These are phyloP conservation scores for Hemaris fuciformis DNA, from an alignment of 2,888 invertebrate genomes.

Conservation along the genomic window DNA sequence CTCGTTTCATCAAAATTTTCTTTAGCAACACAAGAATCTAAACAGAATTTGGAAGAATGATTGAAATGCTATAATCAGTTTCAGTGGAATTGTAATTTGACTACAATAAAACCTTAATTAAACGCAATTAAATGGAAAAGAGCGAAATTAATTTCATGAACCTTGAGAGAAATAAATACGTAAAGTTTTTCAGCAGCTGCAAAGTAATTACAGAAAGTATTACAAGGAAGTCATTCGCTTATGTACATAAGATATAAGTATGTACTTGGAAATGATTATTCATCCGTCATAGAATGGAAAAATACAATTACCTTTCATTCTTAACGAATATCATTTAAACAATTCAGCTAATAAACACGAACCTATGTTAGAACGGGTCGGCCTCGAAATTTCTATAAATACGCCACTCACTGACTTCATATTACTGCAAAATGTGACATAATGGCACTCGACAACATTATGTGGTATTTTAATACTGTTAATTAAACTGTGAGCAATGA, in stretches of 20 bases:
- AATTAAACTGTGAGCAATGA: neutral
- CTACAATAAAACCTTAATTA: neutral
- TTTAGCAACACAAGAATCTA: no score
- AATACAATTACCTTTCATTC: neutral
- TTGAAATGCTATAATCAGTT: neutral
- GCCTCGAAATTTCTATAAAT: slow-evolving; percentile 9
- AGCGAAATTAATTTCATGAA: neutral
- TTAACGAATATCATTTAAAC: slow-evolving; percentile 21
- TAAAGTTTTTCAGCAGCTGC: neutral
- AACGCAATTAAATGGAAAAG: neutral
- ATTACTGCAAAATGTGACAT: slow-evolving; percentile 4
- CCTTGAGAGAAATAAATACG: neutral
- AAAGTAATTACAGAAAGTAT: neutral
- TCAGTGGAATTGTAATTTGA: neutral
- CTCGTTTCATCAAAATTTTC: neutral
- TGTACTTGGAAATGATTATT: neutral
- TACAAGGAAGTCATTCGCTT: neutral
- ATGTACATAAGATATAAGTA: neutral
- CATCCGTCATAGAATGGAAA: neutral
- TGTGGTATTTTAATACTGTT: neutral
- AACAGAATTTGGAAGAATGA: no score
- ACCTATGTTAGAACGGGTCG: neutral
- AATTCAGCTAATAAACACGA: slow-evolving; percentile 24
- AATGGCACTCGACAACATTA: neutral
- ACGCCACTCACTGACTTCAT: neutral